A percentile compares a stretch with the other conserved stretches of the same genome.
Evolutionary conservation across 37 sponge, comb jelly and placozoan genomes (phyloP).

Genomic region (Aphrocallistes beatrix): DNA sequence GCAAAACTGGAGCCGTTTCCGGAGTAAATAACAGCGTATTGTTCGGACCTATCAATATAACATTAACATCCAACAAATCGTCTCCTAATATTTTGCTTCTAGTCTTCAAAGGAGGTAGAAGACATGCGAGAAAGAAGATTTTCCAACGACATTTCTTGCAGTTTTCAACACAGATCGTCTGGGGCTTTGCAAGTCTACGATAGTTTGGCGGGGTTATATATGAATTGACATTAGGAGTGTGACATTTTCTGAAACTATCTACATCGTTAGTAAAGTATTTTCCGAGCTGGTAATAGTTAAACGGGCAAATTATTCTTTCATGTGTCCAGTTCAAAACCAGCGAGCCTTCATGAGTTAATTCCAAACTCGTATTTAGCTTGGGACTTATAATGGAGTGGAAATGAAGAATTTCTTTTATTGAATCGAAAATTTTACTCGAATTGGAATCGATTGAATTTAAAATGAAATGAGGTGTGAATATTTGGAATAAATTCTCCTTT

Average conservation of each 20-base stretch:
- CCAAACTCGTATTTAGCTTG: neutral
- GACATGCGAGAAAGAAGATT: neutral
- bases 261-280: constrained; percentile 5
- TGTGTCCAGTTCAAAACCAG: neutral
- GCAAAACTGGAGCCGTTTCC: neutral
- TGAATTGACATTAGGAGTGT: neutral
- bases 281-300: neutral
- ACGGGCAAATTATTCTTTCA: neutral
- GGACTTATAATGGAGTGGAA: neutral
- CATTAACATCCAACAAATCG: neutral
- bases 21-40: neutral
- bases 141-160: neutral
- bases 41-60: neutral
- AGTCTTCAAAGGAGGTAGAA: neutral
- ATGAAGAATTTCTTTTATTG: neutral
- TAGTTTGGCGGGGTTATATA: neutral
- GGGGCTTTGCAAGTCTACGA: neutral
- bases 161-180: neutral
- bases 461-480: neutral
- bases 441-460: neutral
- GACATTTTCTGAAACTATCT: neutral
- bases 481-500: neutral
- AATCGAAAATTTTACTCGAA: neutral
- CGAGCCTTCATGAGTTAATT: neutral
- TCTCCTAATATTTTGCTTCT: neutral